These are phyloP conservation scores for Nemoura dubitans DNA, from an alignment of 2,888 invertebrate species.

Conservation along the genomic window DNA sequence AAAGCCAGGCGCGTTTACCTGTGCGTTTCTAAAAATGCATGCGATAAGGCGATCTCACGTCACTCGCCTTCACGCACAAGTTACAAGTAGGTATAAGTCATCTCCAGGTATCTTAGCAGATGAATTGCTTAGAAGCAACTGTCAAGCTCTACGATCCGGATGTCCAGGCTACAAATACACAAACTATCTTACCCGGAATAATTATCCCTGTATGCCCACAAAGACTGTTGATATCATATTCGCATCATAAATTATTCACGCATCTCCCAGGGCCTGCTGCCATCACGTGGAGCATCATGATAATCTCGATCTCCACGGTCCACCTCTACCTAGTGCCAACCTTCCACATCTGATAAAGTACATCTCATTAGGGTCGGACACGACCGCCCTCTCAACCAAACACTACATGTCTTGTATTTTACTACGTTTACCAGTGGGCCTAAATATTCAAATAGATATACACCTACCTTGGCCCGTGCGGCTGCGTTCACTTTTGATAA, in stretches of 20 bases:
- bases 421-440: not conserved
- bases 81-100: not conserved
- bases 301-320: not conserved
- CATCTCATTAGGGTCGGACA: not conserved
- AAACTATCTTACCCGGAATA: not conserved
- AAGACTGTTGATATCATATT: slow-evolving; percentile 12
- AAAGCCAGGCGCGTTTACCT: too few relatives aligned
- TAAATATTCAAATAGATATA: not conserved
- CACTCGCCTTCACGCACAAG: not conserved
- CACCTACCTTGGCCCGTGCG: too few relatives aligned
- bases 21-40: too few relatives aligned
- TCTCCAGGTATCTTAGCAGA: not conserved
- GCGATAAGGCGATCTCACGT: not conserved
- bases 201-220: not conserved
- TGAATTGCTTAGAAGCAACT: not conserved
- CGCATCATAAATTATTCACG: slow-evolving; percentile 7
- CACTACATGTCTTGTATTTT: not conserved
- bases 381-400: not conserved
- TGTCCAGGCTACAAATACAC: slow-evolving; percentile 7
- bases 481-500: not conserved
- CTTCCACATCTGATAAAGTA: not conserved
- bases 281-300: not conserved
- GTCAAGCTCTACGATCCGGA: not conserved
- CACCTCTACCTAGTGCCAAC: not conserved
- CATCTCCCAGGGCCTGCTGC: slow-evolving; percentile 12